These are phyloP conservation scores for Lasioglossum marginatum DNA, from an alignment of 2,888 invertebrate species.

Conservation along the genomic window DNA sequence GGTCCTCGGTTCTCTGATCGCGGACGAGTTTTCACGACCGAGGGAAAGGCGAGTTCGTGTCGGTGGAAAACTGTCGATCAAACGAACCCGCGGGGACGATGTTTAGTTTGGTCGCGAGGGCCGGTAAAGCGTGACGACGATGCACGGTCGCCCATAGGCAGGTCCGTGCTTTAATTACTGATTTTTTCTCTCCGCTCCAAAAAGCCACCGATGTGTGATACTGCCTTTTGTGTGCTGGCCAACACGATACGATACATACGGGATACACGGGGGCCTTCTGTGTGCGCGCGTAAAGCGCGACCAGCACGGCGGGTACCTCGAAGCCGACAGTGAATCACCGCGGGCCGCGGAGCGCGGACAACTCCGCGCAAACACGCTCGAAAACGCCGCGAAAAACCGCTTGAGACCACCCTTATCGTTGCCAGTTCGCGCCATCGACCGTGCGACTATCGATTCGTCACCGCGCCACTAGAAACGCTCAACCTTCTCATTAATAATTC, in stretches of 20 bases:
- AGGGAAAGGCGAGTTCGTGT: not conserved
- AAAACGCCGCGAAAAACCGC: slow-evolving; percentile 4
- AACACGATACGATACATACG: not conserved
- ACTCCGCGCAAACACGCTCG: slow-evolving; percentile 13
- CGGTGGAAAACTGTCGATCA: slow-evolving; percentile 22
- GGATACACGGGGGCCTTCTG: slow-evolving; percentile 27
- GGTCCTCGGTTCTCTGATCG: not conserved
- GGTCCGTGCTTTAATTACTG: slow-evolving; percentile 69
- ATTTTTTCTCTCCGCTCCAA: slow-evolving; percentile 78
- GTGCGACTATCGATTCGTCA: slow-evolving; percentile 38
- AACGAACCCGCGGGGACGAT: slow-evolving; percentile 20
- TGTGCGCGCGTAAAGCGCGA: slow-evolving; percentile 52
- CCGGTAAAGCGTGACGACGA: slow-evolving; percentile 61
- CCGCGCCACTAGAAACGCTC: not conserved
- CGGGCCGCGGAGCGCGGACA: slow-evolving; percentile 64
- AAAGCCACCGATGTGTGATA: slow-evolving; percentile 79
- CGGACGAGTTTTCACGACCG: not conserved
- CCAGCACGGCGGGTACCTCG: slow-evolving; percentile 34
- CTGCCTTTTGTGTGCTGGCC: slow-evolving; percentile 41
- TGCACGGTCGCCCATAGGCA: slow-evolving; percentile 46
- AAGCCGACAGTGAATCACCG: slow-evolving; percentile 69
- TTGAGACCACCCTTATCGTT: not conserved
- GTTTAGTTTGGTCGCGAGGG: slow-evolving; percentile 18
- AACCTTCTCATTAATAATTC: not conserved
- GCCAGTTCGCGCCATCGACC: not conserved